Evolutionary conservation across 1,140 invertebrate genomes (phyloP).

Genomic region (Oedothorax gibbosus): DNA sequence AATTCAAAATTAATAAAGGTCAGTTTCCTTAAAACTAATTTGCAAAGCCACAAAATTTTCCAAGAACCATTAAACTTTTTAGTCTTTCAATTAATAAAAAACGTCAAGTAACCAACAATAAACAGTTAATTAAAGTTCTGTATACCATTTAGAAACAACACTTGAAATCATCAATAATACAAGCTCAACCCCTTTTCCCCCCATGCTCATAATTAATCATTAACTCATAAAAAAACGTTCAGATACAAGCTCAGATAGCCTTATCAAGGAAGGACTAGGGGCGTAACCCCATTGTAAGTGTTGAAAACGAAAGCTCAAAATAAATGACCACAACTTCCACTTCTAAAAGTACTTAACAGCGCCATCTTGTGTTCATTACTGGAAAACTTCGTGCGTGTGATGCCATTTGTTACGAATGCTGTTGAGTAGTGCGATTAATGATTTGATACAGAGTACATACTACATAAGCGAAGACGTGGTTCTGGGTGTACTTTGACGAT

Average conservation of each 20-base stretch:
- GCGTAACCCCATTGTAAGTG: slow-evolving; percentile 1
- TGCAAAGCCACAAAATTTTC: no score
- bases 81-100: no score
- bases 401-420: slow-evolving; percentile 39
- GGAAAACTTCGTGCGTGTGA: slow-evolving; percentile 1
- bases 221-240: slow-evolving; percentile 30
- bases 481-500: background rate
- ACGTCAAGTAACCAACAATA: no score
- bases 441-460: slow-evolving; percentile 34
- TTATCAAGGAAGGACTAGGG: slow-evolving; percentile 35
- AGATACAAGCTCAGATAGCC: slow-evolving; percentile 34
- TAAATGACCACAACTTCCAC: slow-evolving; percentile 21
- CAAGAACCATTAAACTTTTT: no score
- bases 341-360: background rate
- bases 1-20: no score
- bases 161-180: no score
- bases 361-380: slow-evolving; percentile 11
- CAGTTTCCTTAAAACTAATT: no score
- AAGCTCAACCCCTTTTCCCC: no score
- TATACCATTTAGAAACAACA: no score
- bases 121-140: no score
- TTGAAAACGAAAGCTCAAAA: slow-evolving; percentile 33
- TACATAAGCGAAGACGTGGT: slow-evolving; percentile 6
- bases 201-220: slow-evolving; percentile 27
- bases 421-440: slow-evolving; percentile 41